Evolutionary conservation across 2,888 invertebrate species (phyloP).

Genomic region (Pammene fasciana): DNA sequence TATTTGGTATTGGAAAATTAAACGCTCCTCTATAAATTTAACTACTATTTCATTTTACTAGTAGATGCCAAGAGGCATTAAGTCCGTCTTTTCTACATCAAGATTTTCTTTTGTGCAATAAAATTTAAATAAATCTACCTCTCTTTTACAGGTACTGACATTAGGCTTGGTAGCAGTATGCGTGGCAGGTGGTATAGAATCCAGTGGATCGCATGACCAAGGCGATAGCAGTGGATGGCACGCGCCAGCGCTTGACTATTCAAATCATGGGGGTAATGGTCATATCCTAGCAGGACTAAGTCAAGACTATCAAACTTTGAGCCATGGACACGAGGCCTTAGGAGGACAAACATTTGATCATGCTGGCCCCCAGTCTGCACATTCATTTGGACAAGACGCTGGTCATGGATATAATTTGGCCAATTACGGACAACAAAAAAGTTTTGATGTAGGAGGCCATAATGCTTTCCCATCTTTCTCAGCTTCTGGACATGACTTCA

Average conservation of each 20-base stretch:
- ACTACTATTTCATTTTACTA: too few species aligned
- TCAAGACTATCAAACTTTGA: constrained; percentile 25
- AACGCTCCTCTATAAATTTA: too few species aligned
- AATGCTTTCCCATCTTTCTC: constrained; percentile 42
- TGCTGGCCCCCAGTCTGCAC: constrained; percentile 15
- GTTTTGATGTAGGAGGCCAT: constrained; percentile 42
- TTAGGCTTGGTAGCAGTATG: constrained; percentile 72
- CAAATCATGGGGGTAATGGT: constrained; percentile 18
- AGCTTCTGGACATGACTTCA: constrained; percentile 51
- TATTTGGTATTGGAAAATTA: too few species aligned
- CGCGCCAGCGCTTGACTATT: constrained; percentile 38
- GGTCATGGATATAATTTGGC: constrained; percentile 27
- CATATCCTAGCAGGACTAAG: constrained; percentile 26
- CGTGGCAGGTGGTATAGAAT: constrained; percentile 64
- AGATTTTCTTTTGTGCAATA: too few species aligned
- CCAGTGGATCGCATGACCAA: constrained; percentile 53
- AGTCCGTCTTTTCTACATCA: too few species aligned
- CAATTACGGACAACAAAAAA: constrained; percentile 34
- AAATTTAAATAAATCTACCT: neutral
- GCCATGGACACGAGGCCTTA: constrained; percentile 17
- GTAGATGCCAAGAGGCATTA: too few species aligned
- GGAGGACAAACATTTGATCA: constrained; percentile 27
- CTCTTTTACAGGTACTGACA: constrained; percentile 69
- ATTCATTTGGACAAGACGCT: constrained; percentile 16
- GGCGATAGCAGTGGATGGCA: constrained; percentile 26